A percentile compares a stretch with the other conserved stretches of the same genome.
phyloP scores from a whole-genome alignment of 2,113 vertebrate species.

The Hucho hucho region DNA sequence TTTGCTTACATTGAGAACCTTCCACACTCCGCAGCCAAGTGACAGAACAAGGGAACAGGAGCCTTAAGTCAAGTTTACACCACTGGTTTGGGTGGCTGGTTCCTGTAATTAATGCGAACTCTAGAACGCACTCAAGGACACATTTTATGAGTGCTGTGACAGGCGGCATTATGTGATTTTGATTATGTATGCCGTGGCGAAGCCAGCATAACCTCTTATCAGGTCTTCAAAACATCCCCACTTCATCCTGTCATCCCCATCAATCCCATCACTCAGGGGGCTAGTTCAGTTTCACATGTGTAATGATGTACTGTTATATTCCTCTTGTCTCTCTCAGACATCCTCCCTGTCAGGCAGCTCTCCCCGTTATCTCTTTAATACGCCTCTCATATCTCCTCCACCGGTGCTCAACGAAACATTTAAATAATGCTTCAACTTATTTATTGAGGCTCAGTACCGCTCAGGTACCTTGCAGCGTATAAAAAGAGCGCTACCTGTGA shows the following conservation, averaged over 20 bases:
- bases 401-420: not conserved
- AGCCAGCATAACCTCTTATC: not conserved
- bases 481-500: not conserved
- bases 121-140: not conserved
- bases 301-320: not conserved
- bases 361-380: not conserved
- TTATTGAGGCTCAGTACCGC: not conserved
- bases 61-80: slow-evolving; percentile 19
- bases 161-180: not conserved
- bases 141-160: not conserved
- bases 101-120: not conserved
- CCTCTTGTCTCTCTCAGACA: not conserved
- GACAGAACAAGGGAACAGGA: not conserved
- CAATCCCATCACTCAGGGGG: no score
- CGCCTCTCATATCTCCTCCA: not conserved
- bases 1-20: not conserved
- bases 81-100: slow-evolving; percentile 2
- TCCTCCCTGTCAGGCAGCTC: not conserved
- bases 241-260: not conserved
- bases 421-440: not conserved
- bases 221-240: not conserved
- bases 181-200: no score
- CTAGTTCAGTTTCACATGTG: no score
- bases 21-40: not conserved
- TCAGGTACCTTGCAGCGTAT: not conserved